Conservation (phyloP, 2,113 vertebrate genomes). For the Podilymbus podiceps region DNA sequence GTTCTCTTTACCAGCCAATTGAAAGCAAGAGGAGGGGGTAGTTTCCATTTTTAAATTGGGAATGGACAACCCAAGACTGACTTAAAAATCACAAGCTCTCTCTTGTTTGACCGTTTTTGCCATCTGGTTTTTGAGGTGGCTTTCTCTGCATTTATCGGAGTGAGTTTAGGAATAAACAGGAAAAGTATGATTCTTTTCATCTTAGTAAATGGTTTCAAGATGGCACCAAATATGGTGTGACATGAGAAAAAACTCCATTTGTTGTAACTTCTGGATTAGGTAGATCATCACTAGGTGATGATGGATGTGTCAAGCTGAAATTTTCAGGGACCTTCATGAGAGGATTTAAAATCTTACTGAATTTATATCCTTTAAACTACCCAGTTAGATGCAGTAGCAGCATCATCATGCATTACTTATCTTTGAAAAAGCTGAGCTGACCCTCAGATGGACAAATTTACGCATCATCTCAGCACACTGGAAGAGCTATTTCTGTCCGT, state of each 20-base stretch:
- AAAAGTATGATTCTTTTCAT: neutral
- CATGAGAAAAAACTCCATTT: neutral
- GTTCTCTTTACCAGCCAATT: neutral
- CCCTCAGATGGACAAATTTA: neutral
- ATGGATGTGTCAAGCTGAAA: neutral
- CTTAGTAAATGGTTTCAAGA: neutral
- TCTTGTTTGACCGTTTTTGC: neutral
- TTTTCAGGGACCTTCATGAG: neutral
- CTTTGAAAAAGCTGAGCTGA: neutral
- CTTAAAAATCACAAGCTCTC: neutral
- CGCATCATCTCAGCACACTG: neutral
- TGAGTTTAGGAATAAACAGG: neutral
- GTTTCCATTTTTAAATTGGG: neutral
- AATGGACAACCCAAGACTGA: neutral
- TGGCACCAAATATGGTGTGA: neutral
- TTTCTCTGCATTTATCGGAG: neutral
- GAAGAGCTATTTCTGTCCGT: slow-evolving; percentile 20
- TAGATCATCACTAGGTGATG: neutral
- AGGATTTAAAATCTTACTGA: neutral
- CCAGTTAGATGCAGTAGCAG: neutral
- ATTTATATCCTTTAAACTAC: neutral
- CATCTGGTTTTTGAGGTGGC: neutral
- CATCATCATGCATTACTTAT: neutral
- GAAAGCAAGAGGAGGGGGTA: neutral
- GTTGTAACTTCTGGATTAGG: neutral